These are phyloP conservation scores for Coelinius sp. DNA, from an alignment of 2,888 invertebrate species.

Conservation along the genomic window DNA sequence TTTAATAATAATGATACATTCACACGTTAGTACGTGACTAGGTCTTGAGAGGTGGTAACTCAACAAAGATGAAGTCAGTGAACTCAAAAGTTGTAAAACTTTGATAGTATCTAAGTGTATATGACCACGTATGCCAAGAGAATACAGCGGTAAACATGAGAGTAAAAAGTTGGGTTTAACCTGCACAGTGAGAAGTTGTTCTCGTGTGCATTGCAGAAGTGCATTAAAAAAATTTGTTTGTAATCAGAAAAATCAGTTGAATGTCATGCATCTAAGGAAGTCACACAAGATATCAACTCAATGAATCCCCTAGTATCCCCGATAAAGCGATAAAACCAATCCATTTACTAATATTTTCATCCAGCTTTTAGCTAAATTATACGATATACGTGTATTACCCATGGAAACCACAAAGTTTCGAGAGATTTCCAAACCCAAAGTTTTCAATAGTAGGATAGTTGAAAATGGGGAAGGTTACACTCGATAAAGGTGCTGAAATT, in stretches of 20 bases:
- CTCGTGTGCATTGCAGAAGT: too few relatives aligned
- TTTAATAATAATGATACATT: conserved; percentile 19
- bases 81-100: not conserved
- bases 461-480: conserved; percentile 1
- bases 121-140: not conserved
- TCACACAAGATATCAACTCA: too few relatives aligned
- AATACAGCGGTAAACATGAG: not conserved
- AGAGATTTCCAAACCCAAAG: conserved; percentile 4
- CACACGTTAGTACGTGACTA: conserved; percentile 13
- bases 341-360: not conserved
- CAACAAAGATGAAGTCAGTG: not conserved
- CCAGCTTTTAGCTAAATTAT: not conserved
- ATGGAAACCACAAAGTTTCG: conserved; percentile 22
- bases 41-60: not conserved
- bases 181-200: too few relatives aligned
- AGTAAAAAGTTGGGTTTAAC: not conserved
- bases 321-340: not conserved
- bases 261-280: too few relatives aligned
- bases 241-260: not conserved
- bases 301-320: not conserved
- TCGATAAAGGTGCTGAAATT: conserved; percentile 21
- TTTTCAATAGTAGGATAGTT: conserved; percentile 2
- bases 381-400: not conserved
- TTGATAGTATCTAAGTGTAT: conserved; percentile 9
- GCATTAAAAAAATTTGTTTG: too few relatives aligned